Conservation (phyloP, 2,797 vertebrate species). For the Mustela erminea region DNA sequence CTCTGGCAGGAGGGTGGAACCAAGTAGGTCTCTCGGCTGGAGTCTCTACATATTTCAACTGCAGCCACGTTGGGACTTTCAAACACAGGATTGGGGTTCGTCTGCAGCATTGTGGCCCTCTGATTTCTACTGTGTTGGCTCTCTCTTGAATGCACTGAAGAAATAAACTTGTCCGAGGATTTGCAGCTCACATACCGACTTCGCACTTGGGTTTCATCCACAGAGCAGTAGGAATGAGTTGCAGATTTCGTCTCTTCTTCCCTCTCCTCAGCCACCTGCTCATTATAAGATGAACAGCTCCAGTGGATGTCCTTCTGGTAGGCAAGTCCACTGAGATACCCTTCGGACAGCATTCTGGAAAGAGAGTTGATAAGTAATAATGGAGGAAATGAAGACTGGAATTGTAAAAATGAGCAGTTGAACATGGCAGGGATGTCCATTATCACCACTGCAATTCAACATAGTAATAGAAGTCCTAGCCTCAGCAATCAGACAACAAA, state of each 20-base stretch:
- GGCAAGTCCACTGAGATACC: slow-evolving; percentile 88
- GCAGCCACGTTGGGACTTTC: slow-evolving; percentile 79
- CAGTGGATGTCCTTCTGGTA: slow-evolving; percentile 83
- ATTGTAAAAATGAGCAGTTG: neutral
- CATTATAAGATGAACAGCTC: slow-evolving; percentile 65
- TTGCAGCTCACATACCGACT: slow-evolving; percentile 86
- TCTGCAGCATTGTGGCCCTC: slow-evolving; percentile 77
- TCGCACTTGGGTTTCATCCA: slow-evolving; percentile 81
- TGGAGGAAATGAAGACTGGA: slow-evolving; percentile 38
- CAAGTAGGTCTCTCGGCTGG: slow-evolving; percentile 91
- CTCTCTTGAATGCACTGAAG: slow-evolving; percentile 81
- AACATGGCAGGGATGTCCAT: neutral
- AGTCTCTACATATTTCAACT: slow-evolving; percentile 85
- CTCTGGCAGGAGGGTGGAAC: slow-evolving; percentile 97
- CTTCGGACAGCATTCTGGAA: slow-evolving; percentile 89
- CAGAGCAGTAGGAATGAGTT: slow-evolving; percentile 77
- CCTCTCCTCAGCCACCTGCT: slow-evolving; percentile 76
- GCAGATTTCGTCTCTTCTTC: slow-evolving; percentile 83
- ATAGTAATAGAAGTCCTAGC: too few species aligned
- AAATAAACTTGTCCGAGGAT: slow-evolving; percentile 83
- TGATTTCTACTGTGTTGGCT: slow-evolving; percentile 81
- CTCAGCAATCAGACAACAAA: too few species aligned
- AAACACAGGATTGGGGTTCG: slow-evolving; percentile 66
- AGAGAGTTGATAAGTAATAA: slow-evolving; percentile 64
- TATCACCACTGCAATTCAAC: too few species aligned